These are phyloP conservation scores for Drosophila lacicola DNA, from an alignment of 2,888 invertebrate genomes.

Conservation along the genomic window DNA sequence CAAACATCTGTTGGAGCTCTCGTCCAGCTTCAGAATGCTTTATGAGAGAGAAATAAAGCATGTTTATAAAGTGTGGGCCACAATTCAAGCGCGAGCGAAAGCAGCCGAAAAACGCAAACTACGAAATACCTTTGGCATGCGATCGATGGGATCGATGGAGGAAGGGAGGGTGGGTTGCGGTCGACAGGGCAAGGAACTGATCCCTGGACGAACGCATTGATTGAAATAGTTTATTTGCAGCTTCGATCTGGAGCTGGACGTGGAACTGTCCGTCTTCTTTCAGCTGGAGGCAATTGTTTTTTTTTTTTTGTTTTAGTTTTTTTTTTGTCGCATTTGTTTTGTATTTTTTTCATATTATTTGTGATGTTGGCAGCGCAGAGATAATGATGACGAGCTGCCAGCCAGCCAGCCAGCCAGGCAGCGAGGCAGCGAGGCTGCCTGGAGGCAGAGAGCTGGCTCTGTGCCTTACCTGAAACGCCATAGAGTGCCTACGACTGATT, in stretches of 20 bases:
- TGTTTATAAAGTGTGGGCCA: conserved; percentile 18
- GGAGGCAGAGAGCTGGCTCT: conserved; percentile 28
- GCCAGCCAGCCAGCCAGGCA: conserved; percentile 36
- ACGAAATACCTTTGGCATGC: conserved; percentile 33
- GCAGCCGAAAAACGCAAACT: conserved; percentile 20
- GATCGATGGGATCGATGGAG: conserved; percentile 21
- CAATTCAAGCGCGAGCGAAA: conserved; percentile 7
- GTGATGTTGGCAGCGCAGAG: conserved; percentile 78
- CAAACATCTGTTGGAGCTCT: background rate
- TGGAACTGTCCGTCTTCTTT: conserved; percentile 33
- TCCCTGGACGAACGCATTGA: conserved; percentile 66
- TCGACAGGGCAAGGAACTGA: conserved; percentile 34
- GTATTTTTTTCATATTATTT: conserved; percentile 73
- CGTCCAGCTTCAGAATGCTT: background rate
- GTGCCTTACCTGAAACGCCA: conserved; percentile 74
- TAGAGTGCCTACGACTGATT: conserved; percentile 78
- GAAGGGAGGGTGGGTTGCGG: background rate
- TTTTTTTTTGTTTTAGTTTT: conserved; percentile 28
- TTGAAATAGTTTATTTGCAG: conserved; percentile 81
- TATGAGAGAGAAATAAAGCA: background rate
- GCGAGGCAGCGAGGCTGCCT: conserved; percentile 29
- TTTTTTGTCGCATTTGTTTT: conserved; percentile 29
- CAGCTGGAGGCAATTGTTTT: conserved; percentile 40
- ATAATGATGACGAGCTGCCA: conserved; percentile 80
- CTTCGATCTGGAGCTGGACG: conserved; percentile 46